Evolutionary conservation across 2,113 vertebrate genomes (phyloP), one percentile per base, ranked within the genome.

Genomic region (Mionectes macconnelli): DNA sequence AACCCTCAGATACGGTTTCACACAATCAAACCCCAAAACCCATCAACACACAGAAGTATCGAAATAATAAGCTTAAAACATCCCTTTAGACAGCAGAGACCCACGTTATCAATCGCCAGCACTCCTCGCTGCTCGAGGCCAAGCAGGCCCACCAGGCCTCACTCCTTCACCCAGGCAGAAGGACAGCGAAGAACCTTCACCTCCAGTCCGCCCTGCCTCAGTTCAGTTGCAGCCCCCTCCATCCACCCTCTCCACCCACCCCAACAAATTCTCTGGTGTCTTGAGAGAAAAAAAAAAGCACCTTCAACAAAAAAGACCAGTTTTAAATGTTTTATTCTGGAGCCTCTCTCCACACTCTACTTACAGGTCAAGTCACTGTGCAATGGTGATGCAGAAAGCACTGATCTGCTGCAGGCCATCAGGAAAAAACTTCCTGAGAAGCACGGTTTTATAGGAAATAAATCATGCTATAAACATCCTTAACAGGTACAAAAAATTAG

Each of bases 371-470:
- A 42, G 40, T 84, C 21, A 16, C 53, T 80, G 75, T 85, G 73
- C 92, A 85, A 37, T 16, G 22, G 31, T 50, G 90, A 93, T 86
- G 75, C 67, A 86, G 72, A 94, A 87, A 95, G 72, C 55, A 85
- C 49, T 11, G 23, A 69, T 56, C 55, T 56, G 37, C 79, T 69
- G 49, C 68, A 90, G 73, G 82, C 45, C 59, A 1, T 53, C 30
- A 75, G 35, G 74, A 86, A 83, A 83, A 78, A 94, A 19, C 69
- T 39, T 47, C 66, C 87, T 62, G 78, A 94, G 57, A 42, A 84
- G 72, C 52, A 94, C 95, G 52, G 88, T 95, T 96, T 97, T 97
- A 97, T 63, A 97, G 82, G 89, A 69, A 93, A 96, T 75, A 95
- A 95, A 97, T 96, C 93, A 93, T 82, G 69, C 50, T 70, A 74